phyloP scores from a whole-genome alignment of 2,888 invertebrate genomes.

The Leucophenga montana region DNA sequence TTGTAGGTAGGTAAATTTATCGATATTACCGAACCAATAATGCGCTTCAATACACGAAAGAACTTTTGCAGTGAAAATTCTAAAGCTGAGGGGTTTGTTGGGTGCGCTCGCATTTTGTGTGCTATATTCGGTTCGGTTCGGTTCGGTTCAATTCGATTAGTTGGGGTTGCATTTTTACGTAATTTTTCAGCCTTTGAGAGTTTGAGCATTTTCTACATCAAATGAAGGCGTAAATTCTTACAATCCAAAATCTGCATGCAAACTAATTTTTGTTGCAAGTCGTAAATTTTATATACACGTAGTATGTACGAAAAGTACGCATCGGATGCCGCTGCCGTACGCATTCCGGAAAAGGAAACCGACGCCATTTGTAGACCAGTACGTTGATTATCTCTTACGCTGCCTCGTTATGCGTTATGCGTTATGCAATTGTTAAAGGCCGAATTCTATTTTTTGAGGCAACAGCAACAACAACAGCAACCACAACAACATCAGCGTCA shows the following conservation, averaged over 20 bases:
- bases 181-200: neutral
- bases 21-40: conserved; percentile 17
- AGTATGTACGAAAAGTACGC: neutral
- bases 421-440: conserved; percentile 49
- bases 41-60: conserved; percentile 21
- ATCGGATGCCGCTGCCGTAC: conserved; percentile 10
- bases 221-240: conserved; percentile 15
- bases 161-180: neutral
- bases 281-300: conserved; percentile 56
- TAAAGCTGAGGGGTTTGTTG: too few species aligned
- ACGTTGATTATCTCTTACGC: conserved; percentile 9
- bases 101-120: neutral
- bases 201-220: conserved; percentile 25
- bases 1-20: neutral
- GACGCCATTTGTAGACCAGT: conserved; percentile 57
- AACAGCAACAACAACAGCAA: neutral
- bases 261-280: conserved; percentile 43
- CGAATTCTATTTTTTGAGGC: conserved; percentile 43
- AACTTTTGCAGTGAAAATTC: neutral
- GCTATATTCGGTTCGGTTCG: neutral
- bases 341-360: conserved; percentile 58
- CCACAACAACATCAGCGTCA: neutral
- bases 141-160: neutral
- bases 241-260: conserved; percentile 39
- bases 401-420: conserved; percentile 39